phyloP scores from a whole-genome alignment of 2,113 vertebrate species.

The Aptenodytes forsteri region DNA sequence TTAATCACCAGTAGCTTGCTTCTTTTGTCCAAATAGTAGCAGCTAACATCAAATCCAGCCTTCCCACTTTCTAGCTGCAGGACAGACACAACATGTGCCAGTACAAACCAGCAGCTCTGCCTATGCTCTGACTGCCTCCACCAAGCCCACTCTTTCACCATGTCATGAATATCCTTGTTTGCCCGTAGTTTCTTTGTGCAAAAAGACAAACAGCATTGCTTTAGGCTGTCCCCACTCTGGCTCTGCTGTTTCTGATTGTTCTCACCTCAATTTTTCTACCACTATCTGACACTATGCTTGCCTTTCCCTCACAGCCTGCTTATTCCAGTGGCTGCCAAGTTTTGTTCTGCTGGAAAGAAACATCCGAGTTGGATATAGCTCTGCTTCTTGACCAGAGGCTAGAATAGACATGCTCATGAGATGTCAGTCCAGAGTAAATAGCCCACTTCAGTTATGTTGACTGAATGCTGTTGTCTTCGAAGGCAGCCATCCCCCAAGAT shows the following conservation, averaged over 20 bases:
- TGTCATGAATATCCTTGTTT: neutral
- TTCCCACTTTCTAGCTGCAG: neutral
- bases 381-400: neutral
- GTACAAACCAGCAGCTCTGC: neutral
- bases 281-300: neutral
- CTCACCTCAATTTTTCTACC: neutral
- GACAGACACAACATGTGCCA: neutral
- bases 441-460: neutral
- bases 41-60: neutral
- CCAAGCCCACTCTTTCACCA: neutral
- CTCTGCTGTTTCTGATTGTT: neutral
- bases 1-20: neutral
- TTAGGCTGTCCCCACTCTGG: accelerated
- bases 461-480: neutral
- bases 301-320: neutral
- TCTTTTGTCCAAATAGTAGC: neutral
- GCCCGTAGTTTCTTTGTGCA: neutral
- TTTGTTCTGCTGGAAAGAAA: neutral
- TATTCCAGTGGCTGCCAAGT: neutral
- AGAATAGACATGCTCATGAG: accelerated
- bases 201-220: neutral
- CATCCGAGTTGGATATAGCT: accelerated
- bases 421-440: neutral
- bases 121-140: neutral
- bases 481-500: neutral